Percentiles rank a stretch among this genome's conserved stretches.
phyloP scores from a whole-genome alignment of 2,113 vertebrate genomes.

The Poeciliopsis retropinna region DNA sequence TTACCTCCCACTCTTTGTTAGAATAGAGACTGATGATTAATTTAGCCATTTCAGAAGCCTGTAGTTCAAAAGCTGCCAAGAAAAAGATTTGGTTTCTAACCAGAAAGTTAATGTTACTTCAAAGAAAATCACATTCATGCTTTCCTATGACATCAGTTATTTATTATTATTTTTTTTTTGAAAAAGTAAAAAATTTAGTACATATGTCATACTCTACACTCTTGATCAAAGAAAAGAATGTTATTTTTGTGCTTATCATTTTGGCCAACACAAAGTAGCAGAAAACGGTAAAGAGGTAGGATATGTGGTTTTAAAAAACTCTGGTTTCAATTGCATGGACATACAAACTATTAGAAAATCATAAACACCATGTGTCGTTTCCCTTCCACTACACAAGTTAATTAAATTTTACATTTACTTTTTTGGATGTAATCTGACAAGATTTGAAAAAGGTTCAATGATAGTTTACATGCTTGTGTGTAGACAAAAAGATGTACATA shows the following conservation, averaged over 20 bases:
- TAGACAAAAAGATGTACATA: too few relatives aligned
- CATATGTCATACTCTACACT: neutral
- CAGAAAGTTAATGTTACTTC: neutral
- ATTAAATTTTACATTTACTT: too few relatives aligned
- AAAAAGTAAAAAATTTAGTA: neutral
- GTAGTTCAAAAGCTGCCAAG: constrained; percentile 24
- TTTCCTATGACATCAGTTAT: neutral
- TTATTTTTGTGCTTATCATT: too few relatives aligned
- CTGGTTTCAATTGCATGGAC: neutral
- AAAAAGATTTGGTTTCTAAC: neutral
- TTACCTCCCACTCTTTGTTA: constrained; percentile 14
- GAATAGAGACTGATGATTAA: constrained; percentile 47
- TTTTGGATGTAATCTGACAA: too few relatives aligned
- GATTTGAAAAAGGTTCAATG: neutral
- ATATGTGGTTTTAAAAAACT: neutral
- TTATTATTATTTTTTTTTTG: neutral
- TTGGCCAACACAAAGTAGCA: too few relatives aligned
- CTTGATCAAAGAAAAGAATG: neutral
- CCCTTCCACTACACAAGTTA: too few relatives aligned
- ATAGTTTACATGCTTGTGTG: neutral
- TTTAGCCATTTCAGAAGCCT: constrained; percentile 35
- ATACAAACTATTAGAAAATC: neutral
- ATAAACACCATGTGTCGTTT: too few relatives aligned
- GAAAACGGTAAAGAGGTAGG: too few relatives aligned
- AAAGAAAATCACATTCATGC: neutral